Evolutionary conservation across 2,797 vertebrate genomes (phyloP).

Genomic region (Anguilla megastoma): DNA sequence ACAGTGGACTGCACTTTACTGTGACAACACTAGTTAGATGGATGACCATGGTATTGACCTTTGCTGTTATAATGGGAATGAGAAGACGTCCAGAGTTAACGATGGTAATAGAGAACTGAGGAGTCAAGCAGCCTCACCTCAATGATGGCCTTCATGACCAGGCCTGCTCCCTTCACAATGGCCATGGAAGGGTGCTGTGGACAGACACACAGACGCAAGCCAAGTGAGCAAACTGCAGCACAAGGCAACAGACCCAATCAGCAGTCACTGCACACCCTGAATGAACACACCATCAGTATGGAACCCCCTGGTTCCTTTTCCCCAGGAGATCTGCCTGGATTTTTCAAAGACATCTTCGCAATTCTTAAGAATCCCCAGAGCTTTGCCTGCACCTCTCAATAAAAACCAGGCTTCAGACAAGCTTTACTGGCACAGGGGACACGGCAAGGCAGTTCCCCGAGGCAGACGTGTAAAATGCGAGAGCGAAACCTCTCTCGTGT

Average conservation of each 20-base stretch:
- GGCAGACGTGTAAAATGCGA: background rate
- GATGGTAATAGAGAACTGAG: background rate
- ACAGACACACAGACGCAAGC: background rate
- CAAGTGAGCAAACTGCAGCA: too few species aligned
- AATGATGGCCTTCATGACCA: conserved; percentile 99
- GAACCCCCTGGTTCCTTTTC: background rate
- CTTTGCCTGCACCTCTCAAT: background rate
- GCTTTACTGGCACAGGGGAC: background rate
- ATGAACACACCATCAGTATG: background rate
- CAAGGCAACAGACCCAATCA: background rate
- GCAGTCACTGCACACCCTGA: background rate
- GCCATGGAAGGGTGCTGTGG: conserved; percentile 97
- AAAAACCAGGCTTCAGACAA: background rate
- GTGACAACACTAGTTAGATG: background rate
- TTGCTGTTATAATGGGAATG: background rate
- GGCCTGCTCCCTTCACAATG: conserved; percentile 95
- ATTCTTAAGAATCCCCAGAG: background rate
- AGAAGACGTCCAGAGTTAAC: background rate
- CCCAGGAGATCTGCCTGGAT: background rate
- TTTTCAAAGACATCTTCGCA: background rate
- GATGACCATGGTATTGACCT: background rate
- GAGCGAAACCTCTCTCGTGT: background rate
- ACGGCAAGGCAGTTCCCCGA: background rate
- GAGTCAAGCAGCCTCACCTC: conserved; percentile 78
- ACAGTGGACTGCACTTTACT: background rate